phyloP scores from a whole-genome alignment of 2,797 vertebrate genomes.

The Coccyzus lansbergi region DNA sequence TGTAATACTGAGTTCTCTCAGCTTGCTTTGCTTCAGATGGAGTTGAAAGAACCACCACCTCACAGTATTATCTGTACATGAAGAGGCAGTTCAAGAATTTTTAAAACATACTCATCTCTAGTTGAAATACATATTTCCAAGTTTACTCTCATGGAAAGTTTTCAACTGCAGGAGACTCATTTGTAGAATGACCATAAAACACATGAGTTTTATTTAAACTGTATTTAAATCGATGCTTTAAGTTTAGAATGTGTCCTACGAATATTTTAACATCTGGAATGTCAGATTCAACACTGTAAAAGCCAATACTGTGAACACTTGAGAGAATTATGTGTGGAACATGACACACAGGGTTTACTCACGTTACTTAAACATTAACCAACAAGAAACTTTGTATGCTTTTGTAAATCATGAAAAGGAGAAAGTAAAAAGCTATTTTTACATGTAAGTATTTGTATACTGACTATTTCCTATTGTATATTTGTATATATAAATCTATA shows the following conservation, averaged over 20 bases:
- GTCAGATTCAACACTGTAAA: conserved; percentile 74
- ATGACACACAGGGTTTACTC: conserved; percentile 67
- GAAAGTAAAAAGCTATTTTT: conserved; percentile 80
- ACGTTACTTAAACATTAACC: conserved; percentile 64
- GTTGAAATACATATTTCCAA: conserved; percentile 29
- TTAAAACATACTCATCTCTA: conserved; percentile 53
- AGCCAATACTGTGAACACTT: conserved; percentile 80
- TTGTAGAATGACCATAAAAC: conserved; percentile 29
- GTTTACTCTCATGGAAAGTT: conserved; percentile 12
- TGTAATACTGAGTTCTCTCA: conserved; percentile 10
- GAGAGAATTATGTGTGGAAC: conserved; percentile 58
- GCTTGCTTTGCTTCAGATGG: background rate
- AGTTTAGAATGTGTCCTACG: conserved; percentile 44
- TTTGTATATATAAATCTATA: conserved; percentile 78
- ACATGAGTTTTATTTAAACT: conserved; percentile 55
- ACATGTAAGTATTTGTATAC: conserved; percentile 77
- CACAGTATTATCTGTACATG: background rate
- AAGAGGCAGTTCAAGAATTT: conserved; percentile 47
- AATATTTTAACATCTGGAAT: conserved; percentile 58
- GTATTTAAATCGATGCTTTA: conserved; percentile 61
- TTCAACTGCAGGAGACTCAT: conserved; percentile 21
- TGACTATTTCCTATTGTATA: conserved; percentile 77
- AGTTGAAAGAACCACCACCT: conserved; percentile 24
- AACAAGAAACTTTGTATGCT: conserved; percentile 66
- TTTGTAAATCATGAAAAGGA: conserved; percentile 73